Evolutionary conservation across 1,140 invertebrate genomes (phyloP).

Genomic region (Eciton burchellii): DNA sequence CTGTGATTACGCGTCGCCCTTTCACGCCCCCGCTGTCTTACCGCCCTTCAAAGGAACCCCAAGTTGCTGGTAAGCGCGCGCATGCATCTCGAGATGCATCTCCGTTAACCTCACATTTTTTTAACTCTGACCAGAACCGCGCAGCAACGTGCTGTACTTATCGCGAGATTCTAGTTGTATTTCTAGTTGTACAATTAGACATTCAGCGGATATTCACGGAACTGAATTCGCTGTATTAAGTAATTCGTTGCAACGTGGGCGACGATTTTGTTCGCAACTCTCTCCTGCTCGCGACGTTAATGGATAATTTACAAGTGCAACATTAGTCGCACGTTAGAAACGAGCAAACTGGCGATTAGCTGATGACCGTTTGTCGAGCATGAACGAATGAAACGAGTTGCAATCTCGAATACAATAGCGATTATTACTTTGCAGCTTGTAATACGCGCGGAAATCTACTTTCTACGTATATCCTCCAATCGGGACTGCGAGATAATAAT

Average conservation of each 20-base stretch:
- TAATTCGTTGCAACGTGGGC: not conserved
- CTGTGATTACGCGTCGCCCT: conserved; percentile 78
- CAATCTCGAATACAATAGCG: not conserved
- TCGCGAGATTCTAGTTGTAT: not conserved
- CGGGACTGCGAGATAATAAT: conserved; percentile 49
- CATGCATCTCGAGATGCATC: conserved; percentile 18
- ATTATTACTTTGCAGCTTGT: not conserved
- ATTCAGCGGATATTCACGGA: too few species aligned
- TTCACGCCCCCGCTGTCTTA: conserved; percentile 62
- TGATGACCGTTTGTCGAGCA: too few species aligned
- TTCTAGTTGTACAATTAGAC: too few species aligned
- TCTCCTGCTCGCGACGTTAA: not conserved
- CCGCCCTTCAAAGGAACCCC: conserved; percentile 43
- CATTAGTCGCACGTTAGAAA: not conserved
- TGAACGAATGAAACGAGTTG: too few species aligned
- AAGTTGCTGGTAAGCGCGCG: not conserved
- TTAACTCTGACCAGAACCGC: not conserved
- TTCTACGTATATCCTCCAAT: conserved; percentile 5
- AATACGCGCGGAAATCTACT: conserved; percentile 15
- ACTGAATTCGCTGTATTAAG: too few species aligned
- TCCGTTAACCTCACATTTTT: conserved; percentile 3
- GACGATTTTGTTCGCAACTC: too few species aligned
- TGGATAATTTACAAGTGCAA: not conserved
- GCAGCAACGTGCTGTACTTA: not conserved
- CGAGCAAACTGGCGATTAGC: too few species aligned